Base-by-base conservation (phyloP, 2,113 vertebrate genomes). In the Ahaetulla prasina region DNA sequence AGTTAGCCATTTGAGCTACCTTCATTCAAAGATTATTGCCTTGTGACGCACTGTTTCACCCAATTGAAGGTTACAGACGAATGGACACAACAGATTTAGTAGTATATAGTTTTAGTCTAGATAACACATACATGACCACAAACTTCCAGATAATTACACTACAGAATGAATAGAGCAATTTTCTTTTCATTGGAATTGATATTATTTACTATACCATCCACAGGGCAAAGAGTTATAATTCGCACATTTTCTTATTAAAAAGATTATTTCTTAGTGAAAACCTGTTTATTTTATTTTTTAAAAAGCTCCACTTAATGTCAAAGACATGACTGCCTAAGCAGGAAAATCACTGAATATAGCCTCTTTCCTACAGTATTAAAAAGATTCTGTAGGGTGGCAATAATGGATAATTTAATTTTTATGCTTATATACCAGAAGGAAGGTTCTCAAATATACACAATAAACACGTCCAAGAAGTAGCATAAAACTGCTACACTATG, bases 301-400 rank as follows among this genome's bases (percentile, higher is more conserved):
- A 86, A 57, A 54, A 60, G 35, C 2, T n/a, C 86, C 30, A 87
- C 30, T 52, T 53, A 87, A 87, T 87, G 85, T 87, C 49, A 52
- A 50, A 52, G 68, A 80, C 22, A 30, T 0, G 25, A 0, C 0
- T 1, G 1, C 4, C 16, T n/a, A 35, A 47, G 16, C 2, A 50
- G 39, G 55, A 91, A 60, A 94, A 30, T 85, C 5, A 8, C 9
- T 0, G 0, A 18, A 35, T 4, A 2, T 2, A 85, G 45, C 7
- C 14, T 2, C 10, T 90, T 0, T 0, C 1, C 55, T 27, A 45
- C 2, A 1, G 11, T 0, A 47, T 0, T 45, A 4, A 27, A 2
- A 22, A 57, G 0, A 16, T 5, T 30, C 3, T 2, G 43, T 88
- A 20, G 86, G 2, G 11, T 1, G 7, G 4, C 1, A 43, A 1